Evolutionary conservation across 2,113 vertebrate species (phyloP).

Genomic region (Mustelus asterias): DNA sequence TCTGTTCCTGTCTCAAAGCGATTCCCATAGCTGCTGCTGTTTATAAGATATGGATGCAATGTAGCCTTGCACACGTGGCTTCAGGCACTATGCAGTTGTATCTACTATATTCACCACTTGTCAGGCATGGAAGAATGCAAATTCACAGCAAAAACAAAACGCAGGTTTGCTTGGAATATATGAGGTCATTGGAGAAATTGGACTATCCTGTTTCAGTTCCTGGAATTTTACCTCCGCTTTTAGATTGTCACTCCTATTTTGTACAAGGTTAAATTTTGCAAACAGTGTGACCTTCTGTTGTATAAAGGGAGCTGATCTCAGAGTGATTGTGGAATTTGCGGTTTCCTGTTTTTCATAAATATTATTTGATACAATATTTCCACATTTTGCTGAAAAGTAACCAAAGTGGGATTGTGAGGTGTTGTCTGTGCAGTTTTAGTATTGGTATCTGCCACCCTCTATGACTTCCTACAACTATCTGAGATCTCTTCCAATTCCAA

Average conservation of each 20-base stretch:
- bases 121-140: background rate
- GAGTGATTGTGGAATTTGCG: background rate
- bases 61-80: background rate
- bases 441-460: background rate
- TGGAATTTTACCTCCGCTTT: background rate
- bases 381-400: background rate
- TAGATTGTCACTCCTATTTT: background rate
- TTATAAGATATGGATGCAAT: background rate
- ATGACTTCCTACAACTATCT: background rate
- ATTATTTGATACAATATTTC: background rate
- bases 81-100: background rate
- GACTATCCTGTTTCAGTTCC: background rate
- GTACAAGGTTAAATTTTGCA: background rate
- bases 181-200: background rate
- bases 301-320: background rate
- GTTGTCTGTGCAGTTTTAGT: background rate
- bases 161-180: background rate
- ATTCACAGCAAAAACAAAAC: background rate
- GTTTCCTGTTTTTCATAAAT: background rate
- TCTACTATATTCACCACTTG: background rate
- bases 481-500: background rate
- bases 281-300: background rate
- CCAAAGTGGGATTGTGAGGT: background rate
- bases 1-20: too few species aligned
- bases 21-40: background rate